A percentile compares a stretch with the other conserved stretches of the same genome.
These are phyloP conservation scores for Osmerus mordax DNA, from an alignment of 2,113 vertebrate species.

Conservation along the genomic window DNA sequence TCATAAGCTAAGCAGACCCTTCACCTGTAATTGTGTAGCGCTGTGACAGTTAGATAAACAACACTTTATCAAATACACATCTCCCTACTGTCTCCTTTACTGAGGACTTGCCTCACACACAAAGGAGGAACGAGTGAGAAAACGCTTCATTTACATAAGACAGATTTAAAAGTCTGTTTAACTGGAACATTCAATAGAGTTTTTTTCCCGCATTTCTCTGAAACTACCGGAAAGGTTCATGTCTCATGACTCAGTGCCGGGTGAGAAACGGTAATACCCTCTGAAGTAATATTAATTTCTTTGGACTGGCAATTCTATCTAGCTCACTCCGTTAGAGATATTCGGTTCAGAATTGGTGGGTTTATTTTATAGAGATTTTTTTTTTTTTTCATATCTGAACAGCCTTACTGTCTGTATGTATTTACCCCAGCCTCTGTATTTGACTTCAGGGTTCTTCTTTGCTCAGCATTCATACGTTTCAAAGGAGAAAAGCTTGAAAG, in stretches of 20 bases:
- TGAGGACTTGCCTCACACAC: too few species aligned
- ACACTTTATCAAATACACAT: too few species aligned
- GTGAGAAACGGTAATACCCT: background rate
- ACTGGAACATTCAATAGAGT: background rate
- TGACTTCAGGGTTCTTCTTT: constrained; percentile 10
- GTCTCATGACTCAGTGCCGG: background rate
- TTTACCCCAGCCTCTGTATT: constrained; percentile 3
- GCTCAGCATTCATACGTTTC: background rate
- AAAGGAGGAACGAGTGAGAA: too few species aligned
- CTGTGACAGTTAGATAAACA: too few species aligned
- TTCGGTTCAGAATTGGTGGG: background rate
- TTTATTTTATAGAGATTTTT: constrained; percentile 5
- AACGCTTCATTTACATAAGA: background rate
- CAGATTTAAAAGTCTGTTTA: background rate
- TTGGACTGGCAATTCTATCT: background rate
- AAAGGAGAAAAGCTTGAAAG: constrained; percentile 3
- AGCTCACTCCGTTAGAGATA: background rate
- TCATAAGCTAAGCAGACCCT: too few species aligned
- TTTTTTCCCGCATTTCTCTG: background rate
- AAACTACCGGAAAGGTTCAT: background rate
- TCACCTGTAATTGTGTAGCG: too few species aligned
- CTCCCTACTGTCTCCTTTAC: too few species aligned
- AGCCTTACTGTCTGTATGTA: constrained; percentile 12
- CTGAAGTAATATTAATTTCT: constrained; percentile 8
- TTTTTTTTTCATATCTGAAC: background rate